Conservation (phyloP, 2,797 vertebrate genomes). For the Falco cherrug region DNA sequence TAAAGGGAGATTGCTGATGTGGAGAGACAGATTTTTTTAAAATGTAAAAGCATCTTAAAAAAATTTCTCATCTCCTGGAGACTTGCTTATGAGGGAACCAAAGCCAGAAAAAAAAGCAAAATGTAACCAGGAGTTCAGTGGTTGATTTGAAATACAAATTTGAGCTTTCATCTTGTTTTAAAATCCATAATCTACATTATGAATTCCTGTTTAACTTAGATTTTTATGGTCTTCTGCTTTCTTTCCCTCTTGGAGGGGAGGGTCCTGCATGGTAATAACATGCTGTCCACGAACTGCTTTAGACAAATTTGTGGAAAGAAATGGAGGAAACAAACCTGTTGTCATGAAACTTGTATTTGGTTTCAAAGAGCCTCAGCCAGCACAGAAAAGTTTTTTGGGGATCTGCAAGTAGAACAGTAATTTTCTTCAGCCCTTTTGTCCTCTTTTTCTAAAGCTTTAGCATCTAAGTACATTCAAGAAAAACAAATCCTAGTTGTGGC, state of each 20-base stretch:
- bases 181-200: background rate
- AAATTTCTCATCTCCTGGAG: background rate
- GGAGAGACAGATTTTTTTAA: conserved; percentile 20
- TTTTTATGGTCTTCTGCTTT: background rate
- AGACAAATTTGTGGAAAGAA: background rate
- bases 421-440: background rate
- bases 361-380: background rate
- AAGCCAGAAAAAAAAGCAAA: background rate
- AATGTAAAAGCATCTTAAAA: background rate
- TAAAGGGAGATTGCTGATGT: background rate
- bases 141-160: conserved; percentile 21
- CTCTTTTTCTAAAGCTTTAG: background rate
- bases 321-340: background rate
- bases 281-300: background rate
- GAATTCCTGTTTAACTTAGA: background rate
- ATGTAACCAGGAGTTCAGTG: background rate
- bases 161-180: background rate
- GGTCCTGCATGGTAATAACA: background rate
- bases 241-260: background rate
- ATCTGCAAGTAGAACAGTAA: background rate
- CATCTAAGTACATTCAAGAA: background rate
- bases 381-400: background rate
- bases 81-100: conserved; percentile 10
- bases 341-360: background rate
- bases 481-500: background rate